Base-by-base conservation (phyloP, 1,140 invertebrate species). In the Ceratosolen fusciceps region DNA sequence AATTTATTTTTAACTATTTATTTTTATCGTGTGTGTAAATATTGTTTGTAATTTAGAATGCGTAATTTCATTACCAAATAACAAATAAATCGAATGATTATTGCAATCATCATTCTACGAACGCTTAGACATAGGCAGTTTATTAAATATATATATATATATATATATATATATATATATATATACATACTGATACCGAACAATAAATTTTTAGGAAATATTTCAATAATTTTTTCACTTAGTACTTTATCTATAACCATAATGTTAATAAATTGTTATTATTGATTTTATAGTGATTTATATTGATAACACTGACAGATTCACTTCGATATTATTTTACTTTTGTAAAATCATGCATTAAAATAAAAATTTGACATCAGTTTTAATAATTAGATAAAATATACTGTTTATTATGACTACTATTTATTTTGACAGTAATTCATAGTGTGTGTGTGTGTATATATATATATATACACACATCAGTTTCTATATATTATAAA, bases 61-160 rank as follows among this genome's bases (percentile, higher is more conserved):
- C 29, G 29, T 56, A 39, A 29, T 34, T 26, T 67, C 26, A 19
- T 56, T 54, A 70, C 1, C 24, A 56, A 77, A 70, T 39, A 77
- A 29, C 31, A 5, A 68, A 68, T 68, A 60, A 71, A 77, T 60
- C n/a, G n/a, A n/a, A n/a, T n/a, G 58, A 77, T 56, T 70, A 43
- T 71, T 71, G 34, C 29, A 70, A 58, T 71, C 43, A 77, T 34
- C 26, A 67, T 24, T 37, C 34, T 65, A 49, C 8, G 21, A 78
- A 52, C 19, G 16, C 52, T 77, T 71, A 71, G 58, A 43, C 24
- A 73, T 73, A 70, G 39, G 37, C 54, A 77, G 52, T 71, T 29
- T 71, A 29, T 31, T 47, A 54, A 31, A 47, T 71, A 47, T 31
- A 70, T 71, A 58, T 58, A 56, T 2, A 54, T 54, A 54, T 54